Conservation (phyloP, 2,797 vertebrate species). For the Typhlichthys subterraneus region DNA sequence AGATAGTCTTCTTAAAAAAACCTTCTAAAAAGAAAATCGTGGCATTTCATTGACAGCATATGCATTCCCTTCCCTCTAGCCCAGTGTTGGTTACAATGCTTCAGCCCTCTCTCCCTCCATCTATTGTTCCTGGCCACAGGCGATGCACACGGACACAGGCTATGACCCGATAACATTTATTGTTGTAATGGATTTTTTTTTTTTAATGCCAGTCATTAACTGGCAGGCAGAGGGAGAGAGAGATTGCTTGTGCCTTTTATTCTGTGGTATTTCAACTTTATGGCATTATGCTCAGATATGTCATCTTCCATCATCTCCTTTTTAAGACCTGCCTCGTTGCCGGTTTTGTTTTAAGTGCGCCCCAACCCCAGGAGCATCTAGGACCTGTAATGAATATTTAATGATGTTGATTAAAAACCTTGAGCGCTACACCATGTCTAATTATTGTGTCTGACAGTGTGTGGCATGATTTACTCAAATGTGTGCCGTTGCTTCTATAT, state of each 20-base stretch:
- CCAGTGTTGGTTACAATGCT: conserved; percentile 46
- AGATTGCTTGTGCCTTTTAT: conserved; percentile 77
- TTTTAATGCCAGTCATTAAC: conserved; percentile 85
- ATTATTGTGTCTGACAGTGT: too few relatives aligned
- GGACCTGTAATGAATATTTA: conserved; percentile 71
- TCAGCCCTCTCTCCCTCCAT: conserved; percentile 56
- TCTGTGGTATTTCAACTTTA: conserved; percentile 85
- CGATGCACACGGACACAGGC: conserved; percentile 55
- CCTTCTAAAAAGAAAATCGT: neutral
- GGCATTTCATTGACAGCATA: conserved; percentile 7
- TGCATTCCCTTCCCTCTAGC: conserved; percentile 35
- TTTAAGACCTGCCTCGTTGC: conserved; percentile 70
- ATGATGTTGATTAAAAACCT: conserved; percentile 72
- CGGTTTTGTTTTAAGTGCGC: conserved; percentile 70
- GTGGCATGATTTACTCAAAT: too few relatives aligned
- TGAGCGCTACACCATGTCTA: conserved; percentile 6
- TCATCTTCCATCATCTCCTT: conserved; percentile 78
- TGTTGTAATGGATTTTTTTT: conserved; percentile 84
- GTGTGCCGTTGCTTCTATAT: too few relatives aligned
- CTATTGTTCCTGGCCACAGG: conserved; percentile 49
- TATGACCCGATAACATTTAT: conserved; percentile 86
- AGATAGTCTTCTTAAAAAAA: too few relatives aligned
- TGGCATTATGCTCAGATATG: conserved; percentile 80
- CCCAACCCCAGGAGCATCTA: conserved; percentile 52
- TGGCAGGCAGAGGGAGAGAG: conserved; percentile 69